Base-by-base conservation (phyloP, 2,797 vertebrate genomes). In the Acridotheres tristis region DNA sequence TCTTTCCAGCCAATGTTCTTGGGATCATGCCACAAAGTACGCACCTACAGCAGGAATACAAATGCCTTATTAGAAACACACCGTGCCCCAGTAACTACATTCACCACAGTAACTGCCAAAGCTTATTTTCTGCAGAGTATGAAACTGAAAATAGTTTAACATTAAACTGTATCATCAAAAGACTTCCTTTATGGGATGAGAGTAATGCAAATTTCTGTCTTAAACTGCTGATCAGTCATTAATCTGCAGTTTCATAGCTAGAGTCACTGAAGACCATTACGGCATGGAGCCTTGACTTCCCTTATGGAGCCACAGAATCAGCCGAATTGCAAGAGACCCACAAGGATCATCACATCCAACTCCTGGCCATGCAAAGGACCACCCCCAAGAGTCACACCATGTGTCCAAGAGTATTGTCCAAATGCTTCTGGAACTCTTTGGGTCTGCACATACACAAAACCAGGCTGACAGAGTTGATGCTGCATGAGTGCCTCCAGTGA, bases 1-100 rank as follows among this genome's bases (percentile, higher is more conserved):
- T 99, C 99, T 91, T 99, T 99, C 99, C 99, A 99, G 50, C 99
- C 99, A 30, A 99, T 98, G 90, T 99, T 99, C 96, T 99, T 99
- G 62, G 99, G 99, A 97, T 99, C 99, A 2, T 99, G 99, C 99
- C 99, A 99, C 78, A 99, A 93, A 7, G 99, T 99, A 20, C 98
- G 98, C 32, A 99, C 99, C 99, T 99, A 85, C 68, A 83, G 19
- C 4, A 72, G 75, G 54, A 94, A 94, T 30, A 95, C 14, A 93
- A 84, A 89, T 4, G 6, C 9, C 17, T 32, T 65, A 47, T 94
- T 87, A 89, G 71, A 79, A 94, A 89, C 51, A 90, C 43, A 20
- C 9, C 0, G 0, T 43, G 34, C 40, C 63, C 16, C 27, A 34
- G 42, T 10, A 65, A 85, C 36, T 8, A 34, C 1, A 0, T 53